Percentiles rank a stretch among this genome's conserved stretches.
Conservation (phyloP, 2,113 vertebrate species). For the Pteruthius melanotis region DNA sequence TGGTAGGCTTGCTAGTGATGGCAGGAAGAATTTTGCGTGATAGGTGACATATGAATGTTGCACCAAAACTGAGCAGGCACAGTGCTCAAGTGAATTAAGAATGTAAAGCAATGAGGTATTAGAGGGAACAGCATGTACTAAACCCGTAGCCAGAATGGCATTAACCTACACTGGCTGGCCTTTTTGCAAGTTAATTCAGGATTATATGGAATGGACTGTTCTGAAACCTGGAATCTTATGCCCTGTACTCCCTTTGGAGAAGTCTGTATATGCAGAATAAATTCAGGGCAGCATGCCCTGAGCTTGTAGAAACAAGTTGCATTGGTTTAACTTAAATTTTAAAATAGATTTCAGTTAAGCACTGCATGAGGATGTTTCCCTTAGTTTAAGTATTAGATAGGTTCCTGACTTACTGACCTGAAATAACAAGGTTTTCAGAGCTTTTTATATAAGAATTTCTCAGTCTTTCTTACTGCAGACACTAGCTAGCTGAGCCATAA, state of each 20-base stretch:
- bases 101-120: neutral
- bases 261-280: neutral
- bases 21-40: neutral
- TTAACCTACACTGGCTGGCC: neutral
- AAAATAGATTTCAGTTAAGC: neutral
- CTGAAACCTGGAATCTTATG: neutral
- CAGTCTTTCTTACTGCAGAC: too few species aligned
- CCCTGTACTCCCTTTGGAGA: neutral
- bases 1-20: neutral
- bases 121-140: neutral
- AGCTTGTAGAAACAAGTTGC: neutral
- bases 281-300: neutral
- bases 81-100: neutral
- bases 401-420: neutral
- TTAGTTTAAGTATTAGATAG: neutral
- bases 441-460: neutral
- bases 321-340: neutral
- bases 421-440: neutral
- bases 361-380: neutral
- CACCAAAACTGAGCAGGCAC: neutral
- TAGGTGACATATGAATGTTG: neutral
- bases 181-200: neutral
- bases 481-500: neutral
- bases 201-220: slow-evolving; percentile 4
- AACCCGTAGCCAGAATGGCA: neutral